phyloP scores from a whole-genome alignment of 1,140 invertebrate species.

The Drosophila eugracilis region DNA sequence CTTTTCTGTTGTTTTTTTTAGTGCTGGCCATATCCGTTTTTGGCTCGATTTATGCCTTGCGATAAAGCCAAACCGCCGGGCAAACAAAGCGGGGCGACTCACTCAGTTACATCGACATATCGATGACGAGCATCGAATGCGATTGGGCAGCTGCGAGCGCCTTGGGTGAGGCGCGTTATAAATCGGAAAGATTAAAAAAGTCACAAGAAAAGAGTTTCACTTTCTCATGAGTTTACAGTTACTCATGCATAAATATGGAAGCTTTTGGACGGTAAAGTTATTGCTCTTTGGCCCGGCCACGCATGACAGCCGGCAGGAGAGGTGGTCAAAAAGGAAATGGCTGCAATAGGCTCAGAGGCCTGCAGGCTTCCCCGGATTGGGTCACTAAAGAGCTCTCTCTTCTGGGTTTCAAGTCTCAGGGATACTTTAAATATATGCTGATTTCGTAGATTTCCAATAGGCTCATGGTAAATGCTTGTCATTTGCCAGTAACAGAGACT shows the following conservation, averaged over 20 bases:
- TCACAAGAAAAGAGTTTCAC: conserved; percentile 68
- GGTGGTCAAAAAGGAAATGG: conserved; percentile 38
- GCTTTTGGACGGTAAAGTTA: conserved; percentile 50
- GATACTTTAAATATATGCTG: no score
- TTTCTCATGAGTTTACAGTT: conserved; percentile 78
- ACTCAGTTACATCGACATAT: conserved; percentile 67
- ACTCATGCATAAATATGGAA: conserved; percentile 78
- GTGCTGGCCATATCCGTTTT: conserved; percentile 78
- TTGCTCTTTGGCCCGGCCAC: conserved; percentile 54
- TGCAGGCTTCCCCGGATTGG: no score
- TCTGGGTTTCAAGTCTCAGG: neutral
- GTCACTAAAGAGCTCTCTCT: neutral
- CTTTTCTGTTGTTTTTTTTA: conserved; percentile 46
- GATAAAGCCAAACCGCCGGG: conserved; percentile 51
- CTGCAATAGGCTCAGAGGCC: conserved; percentile 1
- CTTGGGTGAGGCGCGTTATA: conserved; percentile 68
- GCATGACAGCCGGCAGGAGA: conserved; percentile 21
- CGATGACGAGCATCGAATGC: conserved; percentile 45
- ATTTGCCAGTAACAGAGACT: no score
- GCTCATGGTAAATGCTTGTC: no score
- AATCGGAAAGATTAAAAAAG: conserved; percentile 74
- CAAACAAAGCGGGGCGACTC: conserved; percentile 35
- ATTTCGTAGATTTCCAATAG: no score
- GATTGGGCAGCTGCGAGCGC: conserved; percentile 45
- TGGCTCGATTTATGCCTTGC: conserved; percentile 79